Evolutionary conservation across 92 coral and sea anemone genomes (phyloP), one percentile per base, ranked within the genome.

Genomic region (Epizoanthus illoricatus): DNA sequence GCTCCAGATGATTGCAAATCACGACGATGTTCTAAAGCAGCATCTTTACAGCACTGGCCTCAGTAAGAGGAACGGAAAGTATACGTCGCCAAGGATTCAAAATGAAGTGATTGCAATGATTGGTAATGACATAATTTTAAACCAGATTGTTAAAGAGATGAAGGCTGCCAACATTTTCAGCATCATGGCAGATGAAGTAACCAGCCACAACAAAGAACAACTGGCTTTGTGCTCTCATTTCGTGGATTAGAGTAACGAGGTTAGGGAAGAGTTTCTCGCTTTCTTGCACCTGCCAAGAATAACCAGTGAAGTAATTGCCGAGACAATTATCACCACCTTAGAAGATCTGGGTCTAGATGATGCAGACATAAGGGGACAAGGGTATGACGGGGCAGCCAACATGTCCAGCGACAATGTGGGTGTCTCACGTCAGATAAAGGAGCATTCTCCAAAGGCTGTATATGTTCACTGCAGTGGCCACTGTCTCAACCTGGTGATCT

Each of bases 311-410:
- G 87, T 67, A 23, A 65, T 84, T 49, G 87, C 78, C 42, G 58
- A 84, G 18, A 66, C 83, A 12, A 84, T 84, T 62, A 73, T 75
- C 54, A 65, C 76, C 16, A 84, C 87, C 55, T 73, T 88, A 54
- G 40, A 85, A 80, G 85, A 65, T 56, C 49, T n/a, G 49, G 76
- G 85, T 23, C 63, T 89, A 55, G 85, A 74, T 47, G n/a, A n/a
- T n/a, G n/a, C n/a, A n/a, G n/a, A n/a, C n/a, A n/a, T n/a, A 40
- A 68, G 85, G 61, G 87, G 87, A 54, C 87, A 89, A 75, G 86
- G 87, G 40, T 89, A 89, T 74, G 85, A 89, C 69, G 90, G 90
- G 57, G 87, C 92, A 33, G 88, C 81, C 21, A 85, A 86, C 39
- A 68, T 89, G 75, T 86, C 79, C 71, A 87, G 91, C 40, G 85